Base-by-base conservation (phyloP, 1,140 invertebrate genomes). In the Belonocnema kinseyi region DNA sequence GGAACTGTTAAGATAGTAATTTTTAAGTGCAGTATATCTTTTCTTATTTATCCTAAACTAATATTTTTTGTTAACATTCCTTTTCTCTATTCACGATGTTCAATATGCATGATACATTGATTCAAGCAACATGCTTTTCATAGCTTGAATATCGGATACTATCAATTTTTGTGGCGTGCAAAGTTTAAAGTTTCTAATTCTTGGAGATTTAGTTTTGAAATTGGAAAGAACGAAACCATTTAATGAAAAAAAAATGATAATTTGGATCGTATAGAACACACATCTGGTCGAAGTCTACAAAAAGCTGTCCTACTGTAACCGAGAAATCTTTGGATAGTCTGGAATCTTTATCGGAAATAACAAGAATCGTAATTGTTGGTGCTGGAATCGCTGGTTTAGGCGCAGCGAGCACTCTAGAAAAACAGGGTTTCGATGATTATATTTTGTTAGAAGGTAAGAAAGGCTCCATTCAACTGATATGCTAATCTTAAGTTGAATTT, bases 371-470 rank as follows among this genome's bases (percentile, higher is more conserved):
- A 4, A 94, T 95, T 77, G 81, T 95, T 72, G 94, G 94, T n/a
- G 94, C 93, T 56, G 94, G 94, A 70, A 91, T 94, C 76, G 92
- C 94, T 13, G 94, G 94, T 73, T 85, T 94, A 56, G 91, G 91
- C 50, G 93, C 92, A 52, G 94, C 93, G 1, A 86, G 83, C 74
- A 91, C 88, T n/a, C 83, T 94, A 2, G 76, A 92, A 26, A 77
- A 93, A 74, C 79, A 86, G 52, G 91, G 92, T 77, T 90, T 92
- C 76, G 80, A 87, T 16, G 87, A 94, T 87, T 92, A 95, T 86
- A 75, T 93, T 81, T 86, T 95, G 54, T 61, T 95, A 11, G 94
- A 94, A 92, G 93, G 93, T 92, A 85, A 80, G 58, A 72, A 17
- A 88, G 87, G 51, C 46, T 77, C 51, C 71, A 40, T 61, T 61